Conservation (phyloP, 1,140 invertebrate species). For the Tetramorium alpestre region DNA sequence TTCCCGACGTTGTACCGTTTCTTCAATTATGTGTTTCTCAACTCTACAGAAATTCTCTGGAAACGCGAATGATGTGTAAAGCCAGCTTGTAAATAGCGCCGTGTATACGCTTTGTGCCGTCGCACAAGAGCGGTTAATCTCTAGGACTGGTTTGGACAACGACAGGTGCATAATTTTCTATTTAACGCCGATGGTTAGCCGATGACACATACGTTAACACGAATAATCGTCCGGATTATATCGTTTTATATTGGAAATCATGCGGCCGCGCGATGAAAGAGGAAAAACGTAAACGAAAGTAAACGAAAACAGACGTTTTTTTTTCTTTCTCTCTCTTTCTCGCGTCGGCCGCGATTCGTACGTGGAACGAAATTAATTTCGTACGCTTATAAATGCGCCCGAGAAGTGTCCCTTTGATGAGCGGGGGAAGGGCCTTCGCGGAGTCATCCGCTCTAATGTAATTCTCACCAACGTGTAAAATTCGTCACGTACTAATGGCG, state of each 20-base stretch:
- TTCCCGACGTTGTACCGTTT: not conserved
- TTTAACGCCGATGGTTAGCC: constrained; percentile 45
- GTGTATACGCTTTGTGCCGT: constrained; percentile 13
- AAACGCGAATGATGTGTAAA: constrained; percentile 41
- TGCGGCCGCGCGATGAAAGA: not conserved
- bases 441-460: constrained; percentile 73
- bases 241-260: constrained; percentile 38
- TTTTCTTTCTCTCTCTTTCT: not conserved
- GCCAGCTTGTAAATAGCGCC: constrained; percentile 57
- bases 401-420: constrained; percentile 68
- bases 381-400: constrained; percentile 17
- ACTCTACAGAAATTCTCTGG: constrained; percentile 13
- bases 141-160: constrained; percentile 35
- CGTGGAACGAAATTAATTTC: constrained; percentile 57
- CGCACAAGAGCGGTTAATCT: constrained; percentile 41
- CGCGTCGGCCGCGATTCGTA: not conserved
- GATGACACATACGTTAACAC: constrained; percentile 15
- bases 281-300: not conserved
- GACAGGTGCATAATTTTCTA: constrained; percentile 63
- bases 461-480: constrained; percentile 76
- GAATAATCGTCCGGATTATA: constrained; percentile 28
- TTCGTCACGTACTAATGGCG: constrained; percentile 73
- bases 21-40: not conserved
- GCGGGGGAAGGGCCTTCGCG: constrained; percentile 51
- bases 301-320: not conserved